Evolutionary conservation across 1,140 invertebrate genomes (phyloP).

Genomic region (Magallana gigas): DNA sequence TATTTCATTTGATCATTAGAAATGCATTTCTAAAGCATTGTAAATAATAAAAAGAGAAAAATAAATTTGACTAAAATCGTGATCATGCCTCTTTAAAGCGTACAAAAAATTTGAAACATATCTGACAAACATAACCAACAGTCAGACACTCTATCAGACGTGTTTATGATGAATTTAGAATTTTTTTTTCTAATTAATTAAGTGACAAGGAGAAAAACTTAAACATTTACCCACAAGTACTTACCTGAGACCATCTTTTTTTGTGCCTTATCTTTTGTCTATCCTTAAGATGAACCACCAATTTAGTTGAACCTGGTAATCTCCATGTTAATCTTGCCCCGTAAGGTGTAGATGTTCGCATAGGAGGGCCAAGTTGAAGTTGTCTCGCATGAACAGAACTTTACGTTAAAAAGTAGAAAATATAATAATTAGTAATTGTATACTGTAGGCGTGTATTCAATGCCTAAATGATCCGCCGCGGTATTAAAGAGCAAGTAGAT

Average conservation of each 20-base stretch:
- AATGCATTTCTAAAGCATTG: too few species aligned
- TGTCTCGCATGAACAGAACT: slow-evolving; percentile 67
- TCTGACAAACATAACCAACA: not conserved
- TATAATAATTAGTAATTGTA: not conserved
- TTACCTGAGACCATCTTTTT: slow-evolving; percentile 81
- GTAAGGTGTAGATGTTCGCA: slow-evolving; percentile 85
- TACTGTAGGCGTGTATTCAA: too few species aligned
- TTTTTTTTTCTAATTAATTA: not conserved
- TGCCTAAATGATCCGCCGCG: too few species aligned
- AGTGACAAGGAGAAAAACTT: not conserved
- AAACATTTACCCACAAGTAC: not conserved
- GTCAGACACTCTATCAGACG: not conserved
- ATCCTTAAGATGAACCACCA: slow-evolving; percentile 98
- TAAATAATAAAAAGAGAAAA: too few species aligned
- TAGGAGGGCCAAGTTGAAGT: slow-evolving; percentile 62
- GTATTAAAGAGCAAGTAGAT: too few species aligned
- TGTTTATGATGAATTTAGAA: not conserved
- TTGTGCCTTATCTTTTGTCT: slow-evolving; percentile 97
- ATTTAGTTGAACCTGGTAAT: slow-evolving; percentile 97
- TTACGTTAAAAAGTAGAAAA: not conserved
- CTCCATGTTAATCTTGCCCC: slow-evolving; percentile 96
- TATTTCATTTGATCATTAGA: too few species aligned
- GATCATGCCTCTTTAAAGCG: too few species aligned
- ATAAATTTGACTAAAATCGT: too few species aligned
- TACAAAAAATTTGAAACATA: not conserved